Percentiles rank a stretch among this genome's conserved stretches.
Evolutionary conservation across 1,140 invertebrate genomes (phyloP).

Genomic region (Pogonus chalceus): DNA sequence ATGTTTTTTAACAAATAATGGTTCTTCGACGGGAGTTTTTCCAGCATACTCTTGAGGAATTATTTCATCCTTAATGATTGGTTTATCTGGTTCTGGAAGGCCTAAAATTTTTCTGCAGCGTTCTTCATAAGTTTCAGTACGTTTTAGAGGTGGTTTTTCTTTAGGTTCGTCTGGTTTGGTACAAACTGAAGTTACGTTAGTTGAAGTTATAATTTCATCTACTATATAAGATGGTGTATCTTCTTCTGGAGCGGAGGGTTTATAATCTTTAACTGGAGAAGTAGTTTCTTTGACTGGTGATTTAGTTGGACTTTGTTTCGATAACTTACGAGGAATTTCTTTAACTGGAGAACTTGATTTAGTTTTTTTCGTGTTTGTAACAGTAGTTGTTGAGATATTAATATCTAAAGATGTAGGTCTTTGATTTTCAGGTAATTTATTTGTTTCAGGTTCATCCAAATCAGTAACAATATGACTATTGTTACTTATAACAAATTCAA

Average conservation of each 20-base stretch:
- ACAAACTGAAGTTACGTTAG: slow-evolving; percentile 7
- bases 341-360: slow-evolving; percentile 11
- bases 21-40: slow-evolving; percentile 14
- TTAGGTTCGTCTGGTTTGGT: slow-evolving; percentile 23
- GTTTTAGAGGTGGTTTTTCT: slow-evolving; percentile 38
- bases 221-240: slow-evolving; percentile 14
- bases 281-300: slow-evolving; percentile 18
- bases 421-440: slow-evolving; percentile 1
- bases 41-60: slow-evolving; percentile 18
- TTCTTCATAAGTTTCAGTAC: slow-evolving; percentile 59
- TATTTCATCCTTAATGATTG: slow-evolving; percentile 38
- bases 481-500: slow-evolving; percentile 24
- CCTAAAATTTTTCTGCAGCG: slow-evolving; percentile 54
- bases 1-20: not conserved
- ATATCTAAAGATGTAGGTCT: slow-evolving; percentile 1
- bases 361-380: not conserved
- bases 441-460: slow-evolving; percentile 10
- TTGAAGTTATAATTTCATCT: slow-evolving; percentile 6
- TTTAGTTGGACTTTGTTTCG: slow-evolving; percentile 13
- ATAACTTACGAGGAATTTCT: not conserved
- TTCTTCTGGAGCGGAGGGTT: slow-evolving; percentile 10
- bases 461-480: slow-evolving; percentile 21
- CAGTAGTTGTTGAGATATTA: not conserved
- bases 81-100: not conserved
- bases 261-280: slow-evolving; percentile 11